These are phyloP conservation scores for Trachemys scripta DNA, from an alignment of 2,113 vertebrate genomes.

Conservation along the genomic window DNA sequence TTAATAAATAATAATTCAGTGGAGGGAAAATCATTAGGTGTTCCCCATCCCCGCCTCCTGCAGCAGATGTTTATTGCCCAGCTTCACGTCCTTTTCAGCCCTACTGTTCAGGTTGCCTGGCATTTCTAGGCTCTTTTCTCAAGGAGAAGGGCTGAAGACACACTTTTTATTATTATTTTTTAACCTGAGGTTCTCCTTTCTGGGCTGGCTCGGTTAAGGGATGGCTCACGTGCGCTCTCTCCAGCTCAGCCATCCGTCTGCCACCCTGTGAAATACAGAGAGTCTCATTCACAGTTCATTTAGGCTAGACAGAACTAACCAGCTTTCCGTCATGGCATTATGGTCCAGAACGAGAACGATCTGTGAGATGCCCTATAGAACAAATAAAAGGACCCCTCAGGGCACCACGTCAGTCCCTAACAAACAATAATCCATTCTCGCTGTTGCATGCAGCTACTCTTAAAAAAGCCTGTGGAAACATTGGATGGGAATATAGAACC, in stretches of 20 bases:
- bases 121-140: neutral
- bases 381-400: constrained; percentile 60
- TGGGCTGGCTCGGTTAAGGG: neutral
- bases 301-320: constrained; percentile 26
- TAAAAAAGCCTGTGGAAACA: neutral
- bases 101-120: neutral
- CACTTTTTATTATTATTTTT: neutral
- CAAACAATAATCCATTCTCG: constrained; percentile 57
- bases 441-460: neutral
- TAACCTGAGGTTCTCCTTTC: neutral
- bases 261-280: constrained; percentile 56
- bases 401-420: constrained; percentile 46
- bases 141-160: constrained; percentile 8
- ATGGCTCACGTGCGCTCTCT: neutral
- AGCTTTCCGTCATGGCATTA: constrained; percentile 37
- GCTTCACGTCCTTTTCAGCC: neutral
- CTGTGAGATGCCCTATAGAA: constrained; percentile 45
- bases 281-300: constrained; percentile 64
- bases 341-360: constrained; percentile 34
- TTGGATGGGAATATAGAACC: neutral
- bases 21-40: neutral
- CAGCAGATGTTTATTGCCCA: neutral
- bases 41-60: neutral
- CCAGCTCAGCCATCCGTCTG: neutral
- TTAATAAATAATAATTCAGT: neutral